Evolutionary conservation across 2,797 vertebrate species (phyloP).

Genomic region (Darevskia mixta): DNA sequence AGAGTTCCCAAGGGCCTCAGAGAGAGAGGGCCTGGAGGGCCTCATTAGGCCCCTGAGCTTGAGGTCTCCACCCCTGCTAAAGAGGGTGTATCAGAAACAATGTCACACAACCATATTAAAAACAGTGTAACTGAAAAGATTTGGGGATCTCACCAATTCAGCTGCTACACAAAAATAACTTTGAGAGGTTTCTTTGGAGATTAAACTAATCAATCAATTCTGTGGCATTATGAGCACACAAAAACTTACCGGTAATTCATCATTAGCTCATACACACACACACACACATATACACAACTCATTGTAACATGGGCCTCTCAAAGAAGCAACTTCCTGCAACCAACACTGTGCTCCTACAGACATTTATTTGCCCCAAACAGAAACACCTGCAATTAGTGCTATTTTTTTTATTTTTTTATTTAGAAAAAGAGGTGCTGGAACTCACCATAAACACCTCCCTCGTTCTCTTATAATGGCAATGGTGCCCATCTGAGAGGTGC

Average conservation of each 20-base stretch:
- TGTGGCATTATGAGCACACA: neutral
- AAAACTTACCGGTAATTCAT: neutral
- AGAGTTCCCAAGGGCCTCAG: no score
- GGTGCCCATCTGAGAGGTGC: no score
- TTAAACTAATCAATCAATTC: neutral
- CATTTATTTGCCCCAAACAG: neutral
- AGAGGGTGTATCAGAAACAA: neutral
- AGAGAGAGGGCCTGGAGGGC: no score
- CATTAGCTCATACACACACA: neutral
- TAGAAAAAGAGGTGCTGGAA: no score
- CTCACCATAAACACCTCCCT: no score
- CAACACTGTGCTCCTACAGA: neutral
- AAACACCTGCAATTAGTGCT: neutral
- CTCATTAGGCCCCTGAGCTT: no score
- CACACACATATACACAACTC: no score
- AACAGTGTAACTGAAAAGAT: neutral
- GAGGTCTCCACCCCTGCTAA: neutral
- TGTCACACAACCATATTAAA: neutral
- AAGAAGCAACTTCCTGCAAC: neutral
- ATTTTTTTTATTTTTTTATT: no score
- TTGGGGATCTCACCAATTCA: neutral
- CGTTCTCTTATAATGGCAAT: no score
- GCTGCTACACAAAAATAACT: neutral
- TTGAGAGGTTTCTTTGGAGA: neutral
- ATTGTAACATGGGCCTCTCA: neutral